Evolutionary conservation across 2,113 vertebrate species (phyloP), one percentile per base, ranked within the genome.

Genomic region (Rhadina sibilatrix): DNA sequence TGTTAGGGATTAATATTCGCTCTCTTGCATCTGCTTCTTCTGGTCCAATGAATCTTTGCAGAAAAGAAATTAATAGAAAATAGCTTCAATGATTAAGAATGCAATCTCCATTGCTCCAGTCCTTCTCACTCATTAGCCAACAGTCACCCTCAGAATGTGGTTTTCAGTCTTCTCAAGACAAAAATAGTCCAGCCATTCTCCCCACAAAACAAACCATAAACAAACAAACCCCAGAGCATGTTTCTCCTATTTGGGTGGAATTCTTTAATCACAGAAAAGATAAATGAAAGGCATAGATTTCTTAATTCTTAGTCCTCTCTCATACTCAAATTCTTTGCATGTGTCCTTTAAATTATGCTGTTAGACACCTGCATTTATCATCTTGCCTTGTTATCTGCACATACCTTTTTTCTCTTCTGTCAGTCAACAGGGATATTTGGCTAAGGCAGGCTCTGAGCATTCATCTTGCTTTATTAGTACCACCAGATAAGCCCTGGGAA

Each of bases 11-110:
- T 83, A 25, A 37, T 24, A 27, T 54, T 90, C 0, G 0, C 50
- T 81, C 9, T 80, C 60, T 81, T 78, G 60, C 38, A 38, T 90
- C 71, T 90, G 50, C 63, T 88, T 60, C 61, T 95, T 93, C 65
- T 94, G 87, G 74, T 79, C 74, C 49, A 76, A 23, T 76, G 53
- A 81, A 50, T 84, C 72, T 80, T 85, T 72, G 85, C 25, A 59
- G 92, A 42, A 46, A 76, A 90, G 5, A 93, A 93, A 69, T 72
- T 54, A 53, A 60, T 33, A 74, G 63, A 56, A 93, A 89, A 50
- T 50, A 89, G 27, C 35, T 93, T 87, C 11, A 38, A 12, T 63
- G 30, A 28, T 81, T 90, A 77, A 83, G 50, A 90, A 59, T 38
- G 30, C 24, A 22, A n/a, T 53, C 53, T 85, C 77, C 15, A 25